Evolutionary conservation across 2,113 vertebrate genomes (phyloP).

Genomic region (Empidonax alnorum): DNA sequence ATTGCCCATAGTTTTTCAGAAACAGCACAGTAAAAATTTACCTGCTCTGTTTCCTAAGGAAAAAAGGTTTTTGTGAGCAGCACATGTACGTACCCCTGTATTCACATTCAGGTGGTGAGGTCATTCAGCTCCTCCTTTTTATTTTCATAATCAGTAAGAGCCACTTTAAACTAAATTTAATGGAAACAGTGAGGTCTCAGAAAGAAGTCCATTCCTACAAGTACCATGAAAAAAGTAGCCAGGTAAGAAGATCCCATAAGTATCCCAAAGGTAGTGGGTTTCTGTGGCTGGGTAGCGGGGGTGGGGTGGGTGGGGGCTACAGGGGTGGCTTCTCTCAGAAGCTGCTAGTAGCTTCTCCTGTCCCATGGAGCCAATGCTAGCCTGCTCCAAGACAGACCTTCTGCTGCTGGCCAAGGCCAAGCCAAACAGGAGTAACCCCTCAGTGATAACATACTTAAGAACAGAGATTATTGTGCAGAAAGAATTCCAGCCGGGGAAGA

Average conservation of each 20-base stretch:
- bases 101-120: no score
- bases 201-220: not conserved
- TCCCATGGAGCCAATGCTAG: no score
- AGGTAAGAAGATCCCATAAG: not conserved
- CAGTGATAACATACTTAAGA: no score
- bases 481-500: no score
- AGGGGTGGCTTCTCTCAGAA: no score
- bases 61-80: not conserved
- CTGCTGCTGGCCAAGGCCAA: no score
- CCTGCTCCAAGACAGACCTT: no score
- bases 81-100: fast-evolving
- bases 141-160: not conserved
- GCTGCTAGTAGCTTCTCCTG: no score
- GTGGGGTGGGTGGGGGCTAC: no score
- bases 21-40: not conserved
- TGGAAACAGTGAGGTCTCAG: not conserved
- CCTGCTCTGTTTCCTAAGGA: not conserved
- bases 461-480: no score
- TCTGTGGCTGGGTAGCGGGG: no score
- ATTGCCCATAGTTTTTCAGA: not conserved
- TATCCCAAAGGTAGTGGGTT: not conserved
- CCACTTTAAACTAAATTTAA: not conserved
- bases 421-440: no score
- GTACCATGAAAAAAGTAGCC: not conserved
- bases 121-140: not conserved